phyloP scores from a whole-genome alignment of 1,140 invertebrate genomes.

The Phymorhynchus buccinoides region DNA sequence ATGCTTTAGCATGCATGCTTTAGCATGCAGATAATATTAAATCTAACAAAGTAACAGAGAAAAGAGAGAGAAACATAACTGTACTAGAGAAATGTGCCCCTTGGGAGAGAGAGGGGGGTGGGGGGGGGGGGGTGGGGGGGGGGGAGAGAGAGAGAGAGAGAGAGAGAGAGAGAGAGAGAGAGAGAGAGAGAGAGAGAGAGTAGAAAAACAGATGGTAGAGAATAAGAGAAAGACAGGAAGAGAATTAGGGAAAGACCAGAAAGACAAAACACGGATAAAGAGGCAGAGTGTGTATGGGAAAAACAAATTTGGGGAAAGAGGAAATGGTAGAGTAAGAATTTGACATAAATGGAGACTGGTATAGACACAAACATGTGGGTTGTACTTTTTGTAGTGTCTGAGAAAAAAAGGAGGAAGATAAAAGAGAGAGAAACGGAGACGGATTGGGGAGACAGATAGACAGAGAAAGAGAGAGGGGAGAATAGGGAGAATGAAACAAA shows the following conservation, averaged over 20 bases:
- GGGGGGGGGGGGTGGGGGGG: no score
- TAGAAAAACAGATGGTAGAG: background rate
- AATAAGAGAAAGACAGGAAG: background rate
- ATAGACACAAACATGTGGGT: no score
- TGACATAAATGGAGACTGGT: no score
- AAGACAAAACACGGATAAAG: background rate
- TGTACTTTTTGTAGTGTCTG: no score
- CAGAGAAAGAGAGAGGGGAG: background rate
- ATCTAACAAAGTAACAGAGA: no score
- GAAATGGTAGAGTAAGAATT: background rate
- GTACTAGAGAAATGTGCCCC: no score
- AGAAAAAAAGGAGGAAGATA: background rate
- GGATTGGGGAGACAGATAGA: background rate
- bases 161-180: background rate
- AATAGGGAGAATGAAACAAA: background rate
- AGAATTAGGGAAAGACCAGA: background rate
- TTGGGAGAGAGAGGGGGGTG: no score
- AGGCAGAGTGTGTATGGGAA: background rate
- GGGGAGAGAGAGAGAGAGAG: background rate
- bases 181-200: slow-evolving; percentile 1
- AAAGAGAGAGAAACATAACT: no score
- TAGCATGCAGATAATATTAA: no score
- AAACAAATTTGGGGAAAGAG: background rate
- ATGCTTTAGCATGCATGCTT: no score
- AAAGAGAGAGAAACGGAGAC: background rate